Base-by-base conservation (phyloP, 2,113 vertebrate genomes). In the Picathartes gymnocephalus region DNA sequence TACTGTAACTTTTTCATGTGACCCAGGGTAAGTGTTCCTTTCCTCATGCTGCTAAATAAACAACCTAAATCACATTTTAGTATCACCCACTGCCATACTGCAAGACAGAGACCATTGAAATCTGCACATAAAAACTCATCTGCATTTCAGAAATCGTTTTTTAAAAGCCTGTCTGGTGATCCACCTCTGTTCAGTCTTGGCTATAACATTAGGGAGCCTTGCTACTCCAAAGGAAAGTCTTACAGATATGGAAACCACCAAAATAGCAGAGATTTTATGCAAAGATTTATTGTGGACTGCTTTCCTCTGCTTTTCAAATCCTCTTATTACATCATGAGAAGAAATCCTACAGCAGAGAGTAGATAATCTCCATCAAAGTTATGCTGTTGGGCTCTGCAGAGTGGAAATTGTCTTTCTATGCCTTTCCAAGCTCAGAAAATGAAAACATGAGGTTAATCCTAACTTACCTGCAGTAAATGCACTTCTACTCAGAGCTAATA, bases 11-110 rank as follows among this genome's bases (percentile, higher is more conserved):
- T 99, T 98, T 73, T 95, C 98, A 10, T 99, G 99, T 95, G 66
- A 98, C 8, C 81, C 98, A 28, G 99, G 99, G 99, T 99, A 98
- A 98, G 97, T 2, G 2, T 62, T 88, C 31, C 31, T 16, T 44
- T 87, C n/a, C 51, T 56, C 27, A 2, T 64, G 37, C 56, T 79
- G 18, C 69, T 65, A 42, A 79, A 72, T 23, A 50, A 51, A 56
- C 12, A 85, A 31, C 27, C 4, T 39, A 48, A 61, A 39, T 51
- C 47, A 48, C 16, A 42, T 17, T 39, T 31, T 15, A 35, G 8
- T 15, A 24, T 57, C 53, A 80, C 11, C 23, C 69, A 28, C 15
- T 72, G 73, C 61, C 73, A 45, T 10, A 65, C 2, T 91, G 42
- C 53, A 70, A 69, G 40, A 16, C 66, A 80, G 35, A 33, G 22